Base-by-base conservation (phyloP, 2,113 vertebrate species). In the Bungarus multicinctus region DNA sequence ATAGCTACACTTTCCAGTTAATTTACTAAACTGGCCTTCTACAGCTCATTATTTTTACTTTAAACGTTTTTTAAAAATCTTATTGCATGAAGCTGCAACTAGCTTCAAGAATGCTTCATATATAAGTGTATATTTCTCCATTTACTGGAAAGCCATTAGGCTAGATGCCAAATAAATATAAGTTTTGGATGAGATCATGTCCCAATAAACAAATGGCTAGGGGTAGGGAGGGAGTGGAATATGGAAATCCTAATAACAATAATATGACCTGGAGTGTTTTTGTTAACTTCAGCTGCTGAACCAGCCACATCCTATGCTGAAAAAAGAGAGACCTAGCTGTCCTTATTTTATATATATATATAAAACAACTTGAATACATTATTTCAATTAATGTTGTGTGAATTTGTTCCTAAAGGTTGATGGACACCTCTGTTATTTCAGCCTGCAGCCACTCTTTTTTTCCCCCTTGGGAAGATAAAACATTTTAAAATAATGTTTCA, bases 11-110 rank as follows among this genome's bases (percentile, higher is more conserved):
- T 4, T 58, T 3, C 0, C 23, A 53, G 22, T 18, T 7, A 39
- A 57, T 30, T 5, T 50, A 93, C 4, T 2, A 30, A 45, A 10
- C 12, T 91, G 90, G 39, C 27, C 53, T 85, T 0, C 16, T 30
- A 53, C 43, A 93, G 93, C 12, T 93, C 90, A 87, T 94, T 93
- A 90, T 54, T 57, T 85, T 88, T 39, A 88, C 89, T 92, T 93
- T 47, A 81, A 81, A 81, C 34, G 43, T 0, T 0, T 45, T 52
- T 10, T 88, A 69, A 20, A 90, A 8, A 91, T 64, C 86, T 45
- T 2, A 34, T 39, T 39, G 45, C 6, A 55, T 91, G 60, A 90
- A 95, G 64, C 50, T 87, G 60, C 34, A 55, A 89, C 43, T 81
- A 74, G 18, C 74, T 81, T 81, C 34, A 81, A 81, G 34, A 43